Evolutionary conservation across 2,888 invertebrate species (phyloP), one percentile per base, ranked within the genome.

Genomic region (Achlya flavicornis): DNA sequence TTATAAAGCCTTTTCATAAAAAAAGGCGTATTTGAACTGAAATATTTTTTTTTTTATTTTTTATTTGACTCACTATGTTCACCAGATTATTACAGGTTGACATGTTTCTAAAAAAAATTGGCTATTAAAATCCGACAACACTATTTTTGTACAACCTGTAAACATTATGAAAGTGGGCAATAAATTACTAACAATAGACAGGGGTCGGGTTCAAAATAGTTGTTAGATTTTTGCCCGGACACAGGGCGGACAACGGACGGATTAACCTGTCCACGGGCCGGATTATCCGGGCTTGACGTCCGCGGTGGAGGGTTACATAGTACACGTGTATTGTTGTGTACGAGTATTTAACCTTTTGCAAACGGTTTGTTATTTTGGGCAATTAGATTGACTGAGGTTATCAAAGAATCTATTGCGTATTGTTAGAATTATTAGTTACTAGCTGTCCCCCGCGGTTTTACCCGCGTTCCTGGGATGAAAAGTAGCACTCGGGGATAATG

Each of bases 181-280:
- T 80, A 81, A 81, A 80, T 81, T 75, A 70, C 71, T 76, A 71
- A 68, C 77, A 73, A 77, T 71, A 75, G 75, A 77, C 75, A 76
- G 66, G 75, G 75, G 70, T 72, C 68, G 64, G 68, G 66, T 41
- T 76, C 73, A 64, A 70, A 75, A 77, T 82, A 80, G 80, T 82
- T 80, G 79, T 75, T 74, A 76, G 77, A 76, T 71, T 78, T 77
- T 81, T 76, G 76, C 66, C 72, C 73, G 69, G 62, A 70, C 64
- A 73, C 71, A 35, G 66, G 61, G 48, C 71, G 78, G 80, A 79
- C 53, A 71, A 70, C 67, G 63, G 64, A 70, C 70, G 76, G 80
- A 80, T 89, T 85, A 89, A 88, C 86, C 87, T 88, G 87, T 85
- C 86, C 80, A 76, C 84, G 72, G 65, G 72, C 76, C 73, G 84